Base-by-base conservation (phyloP, 2,113 vertebrate species). In the Tetrax tetrax region DNA sequence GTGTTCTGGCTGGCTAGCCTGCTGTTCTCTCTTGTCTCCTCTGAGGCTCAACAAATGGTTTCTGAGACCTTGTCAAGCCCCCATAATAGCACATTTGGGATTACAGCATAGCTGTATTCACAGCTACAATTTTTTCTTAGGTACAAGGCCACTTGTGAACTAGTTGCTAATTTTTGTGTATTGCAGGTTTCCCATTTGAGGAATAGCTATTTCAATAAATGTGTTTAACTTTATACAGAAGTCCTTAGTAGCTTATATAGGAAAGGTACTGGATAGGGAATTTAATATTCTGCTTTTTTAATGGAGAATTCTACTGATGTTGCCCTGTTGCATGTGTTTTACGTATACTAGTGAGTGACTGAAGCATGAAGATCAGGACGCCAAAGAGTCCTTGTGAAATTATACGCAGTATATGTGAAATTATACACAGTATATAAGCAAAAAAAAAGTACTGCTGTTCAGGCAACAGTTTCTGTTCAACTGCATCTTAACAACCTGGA, bases 21-120 rank as follows among this genome's bases (percentile, higher is more conserved):
- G 92, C 90, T 95, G 90, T 90, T 95, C 75, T 77, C 75, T 69
- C 66, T 89, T 87, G 57, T 95, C 82, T 86, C 28, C 59, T 92
- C 59, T 0, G 8, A 88, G 66, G 71, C 79, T 90, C 85, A 57
- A 77, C 94, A 92, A 95, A 92, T 86, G 86, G 66, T 83, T 96
- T 90, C 54, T 54, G 83, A 94, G 95, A 95, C 90, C 83, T 80
- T 90, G 92, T 92, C 92, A 90, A 88, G 83, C 28, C 63, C 41
- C 50, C 28, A 41, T 95, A 94, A 94, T 80, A 77, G 94, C 68
- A 63, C 31, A 2, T 88, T 76, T 77, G 63, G 85, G 94, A 93
- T 96, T 95, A 94, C 88, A 83, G 85, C 71, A 3, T 72, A 69
- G 79, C 79, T 77, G 93, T 88, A 80, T 92, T 95, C 85, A 28